Evolutionary conservation across 1,140 invertebrate genomes (phyloP), one percentile per base, ranked within the genome.

Genomic region (Zaprionus africanus): DNA sequence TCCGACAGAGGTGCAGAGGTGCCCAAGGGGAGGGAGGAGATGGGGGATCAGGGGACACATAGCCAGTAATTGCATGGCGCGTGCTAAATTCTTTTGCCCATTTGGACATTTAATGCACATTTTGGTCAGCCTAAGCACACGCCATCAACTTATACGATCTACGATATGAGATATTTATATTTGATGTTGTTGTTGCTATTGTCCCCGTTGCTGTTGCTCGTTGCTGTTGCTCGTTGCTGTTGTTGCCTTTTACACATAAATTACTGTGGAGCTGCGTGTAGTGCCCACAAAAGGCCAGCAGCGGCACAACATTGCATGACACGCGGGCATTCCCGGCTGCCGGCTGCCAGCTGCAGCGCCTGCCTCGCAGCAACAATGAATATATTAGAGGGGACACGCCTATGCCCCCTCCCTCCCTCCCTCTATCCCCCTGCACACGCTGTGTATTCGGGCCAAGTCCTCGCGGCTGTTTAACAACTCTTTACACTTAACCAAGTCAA

Each of bases 21-120:
- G 28, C 1, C 6, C 7, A 1, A 12, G 7, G 24, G 5, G 5
- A 5, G 36, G 9, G 24, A 11, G 15, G 13, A 17, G 11, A 17
- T 17, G 4, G 36, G 7, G 46, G 46, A 0, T 11, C 24, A 69
- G 53, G 22, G 19, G 41, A 17, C 26, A 36, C 7, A 15, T 28
- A 38, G 34, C 22, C 41, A 74, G 77, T 86, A 79, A 86, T 87
- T 86, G 82, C 82, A 86, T 26, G 77, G 60, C 72, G 71, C 66
- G 83, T 87, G 83, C 74, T 88, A 81, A 88, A 87, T 87, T 88
- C 81, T 87, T 87, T 78, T 22, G 69, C 60, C 69, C 64, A 31
- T 70, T 64, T 41, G 46, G 34, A 58, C 62, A 79, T 76, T 79
- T 73, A 77, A 79, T 79, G 74, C 67, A 77, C 63, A 76, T 79